These are phyloP conservation scores for Macaria notata DNA, from an alignment of 2,888 invertebrate species.

Conservation along the genomic window DNA sequence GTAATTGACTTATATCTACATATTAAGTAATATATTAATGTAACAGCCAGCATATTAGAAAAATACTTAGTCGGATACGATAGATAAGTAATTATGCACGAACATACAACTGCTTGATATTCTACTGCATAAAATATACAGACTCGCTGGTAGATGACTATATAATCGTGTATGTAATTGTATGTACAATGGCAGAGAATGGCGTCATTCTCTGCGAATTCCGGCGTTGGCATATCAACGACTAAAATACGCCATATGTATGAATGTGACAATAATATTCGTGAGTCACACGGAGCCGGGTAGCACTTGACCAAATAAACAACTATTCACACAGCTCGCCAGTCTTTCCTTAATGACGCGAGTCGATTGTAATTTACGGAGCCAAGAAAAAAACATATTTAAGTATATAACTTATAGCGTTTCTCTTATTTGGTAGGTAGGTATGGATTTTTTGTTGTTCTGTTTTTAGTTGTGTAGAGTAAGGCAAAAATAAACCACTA, in stretches of 20 bases:
- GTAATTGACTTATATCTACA: no score
- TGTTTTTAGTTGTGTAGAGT: no score
- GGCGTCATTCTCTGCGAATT: constrained; percentile 73
- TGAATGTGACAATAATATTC: constrained; percentile 74
- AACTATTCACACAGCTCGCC: constrained; percentile 57
- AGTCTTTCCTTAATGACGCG: constrained; percentile 61
- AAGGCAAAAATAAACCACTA: background rate
- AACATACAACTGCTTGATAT: constrained; percentile 14
- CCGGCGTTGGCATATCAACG: constrained; percentile 66
- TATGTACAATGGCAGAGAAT: constrained; percentile 55
- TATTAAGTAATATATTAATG: background rate
- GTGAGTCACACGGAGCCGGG: constrained; percentile 64
- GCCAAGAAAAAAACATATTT: background rate
- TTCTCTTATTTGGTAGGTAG: no score
- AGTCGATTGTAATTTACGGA: constrained; percentile 22
- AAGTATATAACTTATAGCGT: background rate
- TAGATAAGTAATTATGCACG: background rate
- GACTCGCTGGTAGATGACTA: constrained; percentile 16
- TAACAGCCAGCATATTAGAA: background rate
- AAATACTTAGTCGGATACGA: no score
- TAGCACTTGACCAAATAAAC: constrained; percentile 77
- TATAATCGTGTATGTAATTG: no score
- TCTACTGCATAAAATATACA: constrained; percentile 22
- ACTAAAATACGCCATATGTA: constrained; percentile 66
- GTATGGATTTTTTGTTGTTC: no score